phyloP scores from a whole-genome alignment of 2,797 vertebrate species.

The Scomberomorus guttatus region DNA sequence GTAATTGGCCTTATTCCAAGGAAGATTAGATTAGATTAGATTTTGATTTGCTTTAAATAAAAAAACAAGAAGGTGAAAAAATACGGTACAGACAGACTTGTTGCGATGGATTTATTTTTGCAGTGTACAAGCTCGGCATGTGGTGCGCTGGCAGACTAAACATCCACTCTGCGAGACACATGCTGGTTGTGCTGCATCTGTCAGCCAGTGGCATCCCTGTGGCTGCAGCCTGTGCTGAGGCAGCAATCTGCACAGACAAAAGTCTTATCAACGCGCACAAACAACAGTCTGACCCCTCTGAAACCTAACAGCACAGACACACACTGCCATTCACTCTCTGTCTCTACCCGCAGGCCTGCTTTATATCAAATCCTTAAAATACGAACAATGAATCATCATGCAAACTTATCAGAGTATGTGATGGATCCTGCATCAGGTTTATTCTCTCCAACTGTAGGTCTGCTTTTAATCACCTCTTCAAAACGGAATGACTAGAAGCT shows the following conservation, averaged over 20 bases:
- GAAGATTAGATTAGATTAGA: not conserved
- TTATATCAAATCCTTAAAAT: slow-evolving; percentile 35
- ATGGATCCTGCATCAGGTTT: slow-evolving; percentile 1
- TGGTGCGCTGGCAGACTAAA: slow-evolving; percentile 51
- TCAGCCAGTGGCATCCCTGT: slow-evolving; percentile 69
- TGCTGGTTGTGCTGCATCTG: slow-evolving; percentile 66
- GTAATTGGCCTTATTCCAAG: not conserved
- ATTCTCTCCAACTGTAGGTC: slow-evolving; percentile 1
- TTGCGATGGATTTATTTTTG: slow-evolving; percentile 30
- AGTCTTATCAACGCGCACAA: slow-evolving; percentile 72
- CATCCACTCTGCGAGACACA: slow-evolving; percentile 65
- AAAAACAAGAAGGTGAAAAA: slow-evolving; percentile 5
- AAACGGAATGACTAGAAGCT: not conserved
- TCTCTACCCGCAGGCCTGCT: slow-evolving; percentile 23
- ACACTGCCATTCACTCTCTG: not conserved
- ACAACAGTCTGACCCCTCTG: slow-evolving; percentile 51
- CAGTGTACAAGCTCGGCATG: slow-evolving; percentile 38
- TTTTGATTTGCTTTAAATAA: slow-evolving; percentile 3
- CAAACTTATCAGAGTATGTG: slow-evolving; percentile 3
- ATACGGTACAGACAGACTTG: not conserved
- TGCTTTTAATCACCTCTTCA: slow-evolving; percentile 42
- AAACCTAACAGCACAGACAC: slow-evolving; percentile 15
- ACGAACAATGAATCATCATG: not conserved
- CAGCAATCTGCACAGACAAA: slow-evolving; percentile 76
- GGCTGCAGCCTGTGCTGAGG: slow-evolving; percentile 76